Evolutionary conservation across 2,797 vertebrate genomes (phyloP), one percentile per base, ranked within the genome.

Genomic region (Chelmon rostratus): DNA sequence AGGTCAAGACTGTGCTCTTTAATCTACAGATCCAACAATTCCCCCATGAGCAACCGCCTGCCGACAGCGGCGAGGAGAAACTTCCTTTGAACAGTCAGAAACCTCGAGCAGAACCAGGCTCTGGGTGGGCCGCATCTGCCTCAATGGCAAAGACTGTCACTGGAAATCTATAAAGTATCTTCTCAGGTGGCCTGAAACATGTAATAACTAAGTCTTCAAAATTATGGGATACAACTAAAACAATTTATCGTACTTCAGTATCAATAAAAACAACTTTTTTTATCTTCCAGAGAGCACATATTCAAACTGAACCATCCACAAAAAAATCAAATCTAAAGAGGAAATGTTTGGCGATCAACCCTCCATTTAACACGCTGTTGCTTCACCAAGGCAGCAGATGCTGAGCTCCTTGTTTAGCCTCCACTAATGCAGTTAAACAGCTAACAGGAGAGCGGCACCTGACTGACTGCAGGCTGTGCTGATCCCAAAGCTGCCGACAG

Each of bases 281-380:
- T 2, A 49, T 79, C 73, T 82, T 85, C 76, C 79, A 88, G 74
- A 77, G 68, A 84, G 47, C 78, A 81, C 63, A 33, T 44, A 65
- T 73, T 49, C 58, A 73, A 79, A 78, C 58, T 38, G 62, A 40
- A 54, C 25, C 57, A 50, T 59, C 59, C 31, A 63, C 69, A n/a
- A 73, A 73, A 25, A 25, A 69, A 80, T 1, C 3, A 31, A 19
- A 70, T 18, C 19, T 35, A 18, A 80, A 65, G 33, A 59, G 16
- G 13, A 71, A 66, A 33, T 42, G 9, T n/a, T 47, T 6, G 6
- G 54, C 61, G 33, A 50, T 52, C 49, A n/a, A 42, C 8, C 13
- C 38, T 40, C 16, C 33, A 15, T n/a, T 56, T 31, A n/a, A 65
- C 69, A 21, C 40, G 23, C 37, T 67, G 49, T 64, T 8, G 66